Conservation (phyloP, 1,140 invertebrate species). For the Leptinotarsa defecta region DNA sequence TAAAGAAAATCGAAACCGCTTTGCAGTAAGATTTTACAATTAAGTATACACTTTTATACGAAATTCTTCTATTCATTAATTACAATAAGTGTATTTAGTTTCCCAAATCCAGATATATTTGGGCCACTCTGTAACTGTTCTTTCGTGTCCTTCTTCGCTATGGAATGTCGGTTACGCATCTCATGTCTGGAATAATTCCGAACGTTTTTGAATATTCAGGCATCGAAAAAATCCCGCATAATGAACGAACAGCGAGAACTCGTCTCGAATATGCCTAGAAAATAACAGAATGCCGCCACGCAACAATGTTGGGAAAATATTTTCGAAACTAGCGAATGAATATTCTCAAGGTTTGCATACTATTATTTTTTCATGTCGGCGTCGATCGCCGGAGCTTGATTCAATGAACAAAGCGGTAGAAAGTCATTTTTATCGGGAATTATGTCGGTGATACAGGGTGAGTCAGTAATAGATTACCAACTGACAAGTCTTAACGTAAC, state of each 20-base stretch:
- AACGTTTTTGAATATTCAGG: not conserved
- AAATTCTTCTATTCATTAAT: too few relatives aligned
- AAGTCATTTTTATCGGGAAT: constrained; percentile 6
- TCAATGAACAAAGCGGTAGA: constrained; percentile 1
- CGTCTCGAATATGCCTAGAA: not conserved
- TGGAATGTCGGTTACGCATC: too few relatives aligned
- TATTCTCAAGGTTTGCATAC: constrained; percentile 8
- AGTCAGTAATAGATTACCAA: too few relatives aligned
- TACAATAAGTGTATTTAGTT: too few relatives aligned
- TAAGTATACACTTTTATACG: too few relatives aligned
- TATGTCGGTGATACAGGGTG: not conserved
- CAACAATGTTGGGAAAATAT: constrained; percentile 8
- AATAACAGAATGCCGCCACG: not conserved
- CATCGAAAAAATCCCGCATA: not conserved
- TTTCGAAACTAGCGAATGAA: not conserved
- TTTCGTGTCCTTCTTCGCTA: too few relatives aligned
- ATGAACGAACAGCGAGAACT: not conserved
- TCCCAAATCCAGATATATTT: too few relatives aligned
- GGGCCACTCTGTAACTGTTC: too few relatives aligned
- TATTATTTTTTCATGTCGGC: not conserved
- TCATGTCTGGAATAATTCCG: not conserved
- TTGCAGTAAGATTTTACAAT: too few relatives aligned
- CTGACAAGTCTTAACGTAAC: too few relatives aligned
- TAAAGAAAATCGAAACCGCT: too few relatives aligned
- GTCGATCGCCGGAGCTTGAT: not conserved